Evolutionary conservation across 2,888 invertebrate species (phyloP), one percentile per base, ranked within the genome.

Genomic region (Gryllus longicercus): DNA sequence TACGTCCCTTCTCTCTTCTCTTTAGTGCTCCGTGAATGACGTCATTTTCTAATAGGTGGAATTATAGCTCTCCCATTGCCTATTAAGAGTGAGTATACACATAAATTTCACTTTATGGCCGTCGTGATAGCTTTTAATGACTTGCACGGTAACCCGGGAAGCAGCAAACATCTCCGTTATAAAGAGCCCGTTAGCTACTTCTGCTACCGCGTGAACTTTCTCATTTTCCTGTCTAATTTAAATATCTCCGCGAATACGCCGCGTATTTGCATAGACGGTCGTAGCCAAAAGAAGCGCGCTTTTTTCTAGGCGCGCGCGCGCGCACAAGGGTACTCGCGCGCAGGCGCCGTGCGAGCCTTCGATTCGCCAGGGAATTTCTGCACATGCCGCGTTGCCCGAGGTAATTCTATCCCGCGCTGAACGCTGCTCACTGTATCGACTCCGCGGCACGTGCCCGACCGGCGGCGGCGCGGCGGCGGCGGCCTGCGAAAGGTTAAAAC

Each of bases 11-110:
- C 16, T n/a, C 14, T n/a, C 63, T 18, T 14, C 63, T 14, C 14
- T 63, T 63, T 63, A 63, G 16, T 63, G 8, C 63, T n/a, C 14
- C 63, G n/a, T 63, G 63, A 63, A 63, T 63, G 63, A 63, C 63
- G 63, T 63, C 63, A 63, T 63, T 63, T 63, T 63, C 63, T 63
- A 63, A 63, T 63, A 63, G 63, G 63, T 63, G 63, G 63, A 63
- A 63, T 63, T 63, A 63, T 63, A 63, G 63, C 14, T 63, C 63
- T 63, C 63, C 63, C 63, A 63, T n/a, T n/a, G 63, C 14, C 63
- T 63, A 63, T 63, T 63, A 63, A 63, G n/a, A 63, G 63, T n/a
- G 63, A 18, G n/a, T 63, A 63, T 63, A 63, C 63, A 63, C 63
- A 63, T 63, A 63, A 63, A 63, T 63, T 63, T 63, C n/a, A 63